Evolutionary conservation across 1,140 invertebrate genomes (phyloP), one percentile per base, ranked within the genome.

Genomic region (Drosophila prosaltans): DNA sequence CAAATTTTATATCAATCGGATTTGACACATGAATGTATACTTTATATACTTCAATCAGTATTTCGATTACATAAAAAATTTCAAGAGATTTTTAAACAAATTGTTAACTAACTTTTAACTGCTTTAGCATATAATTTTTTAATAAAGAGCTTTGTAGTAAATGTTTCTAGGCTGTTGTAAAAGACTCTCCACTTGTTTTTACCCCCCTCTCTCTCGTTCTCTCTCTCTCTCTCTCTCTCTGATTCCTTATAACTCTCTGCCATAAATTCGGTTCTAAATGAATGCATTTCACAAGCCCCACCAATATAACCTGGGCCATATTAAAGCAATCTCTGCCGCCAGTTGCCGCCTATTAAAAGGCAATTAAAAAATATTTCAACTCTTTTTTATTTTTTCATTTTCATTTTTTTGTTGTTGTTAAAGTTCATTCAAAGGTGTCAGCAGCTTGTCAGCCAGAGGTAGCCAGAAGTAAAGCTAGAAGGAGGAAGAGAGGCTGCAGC

Each of bases 351-450:
- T 75, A 89, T 88, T 88, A 88, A 89, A 89, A 85, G 78, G 84
- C 84, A 89, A 84, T 81, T 88, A 89, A 88, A 89, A 68, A 73
- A 69, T 63, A 43, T 64, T 74, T 66, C 63, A 57, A 72, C 77
- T 76, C 74, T 73, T 75, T 64, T 70, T 43, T 48, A 69, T 74
- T 76, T 71, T 71, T 73, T 75, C 60, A 69, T 43, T 48, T 26
- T 45, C 41, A 51, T 41, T 65, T 72, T 39, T 59, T 55, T 45
- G 43, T 28, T 62, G 59, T 67, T 61, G 64, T 81, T 83, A 65
- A 89, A 89, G 83, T 89, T 89, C 84, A 89, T 69, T 89, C 78
- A 71, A 51, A 88, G 84, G 84, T 88, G 84, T 88, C 84, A 88
- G 84, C 84, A 55, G 84, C 77, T 71, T 88, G 84, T 88, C 84